phyloP scores from a whole-genome alignment of 2,888 invertebrate species.

The Bimastos eiseni region DNA sequence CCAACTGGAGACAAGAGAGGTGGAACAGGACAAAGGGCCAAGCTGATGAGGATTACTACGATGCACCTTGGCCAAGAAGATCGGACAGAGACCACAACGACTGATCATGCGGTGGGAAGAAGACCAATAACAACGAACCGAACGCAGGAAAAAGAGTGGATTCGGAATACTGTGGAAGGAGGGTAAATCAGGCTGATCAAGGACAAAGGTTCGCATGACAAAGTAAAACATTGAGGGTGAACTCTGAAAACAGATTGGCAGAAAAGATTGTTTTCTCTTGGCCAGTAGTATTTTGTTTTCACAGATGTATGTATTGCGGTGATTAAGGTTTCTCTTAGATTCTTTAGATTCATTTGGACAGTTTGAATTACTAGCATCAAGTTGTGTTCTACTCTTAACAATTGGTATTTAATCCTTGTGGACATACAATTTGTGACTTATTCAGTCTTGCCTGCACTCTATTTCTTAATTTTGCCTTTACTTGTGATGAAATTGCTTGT shows the following conservation, averaged over 20 bases:
- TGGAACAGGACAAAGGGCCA: neutral
- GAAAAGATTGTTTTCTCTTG: neutral
- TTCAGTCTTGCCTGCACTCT: neutral
- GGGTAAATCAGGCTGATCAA: neutral
- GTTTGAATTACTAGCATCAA: neutral
- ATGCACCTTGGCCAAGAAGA: neutral
- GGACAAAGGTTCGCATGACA: neutral
- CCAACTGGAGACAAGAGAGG: neutral
- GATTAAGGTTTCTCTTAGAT: neutral
- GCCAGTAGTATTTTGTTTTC: neutral
- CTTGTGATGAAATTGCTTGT: neutral
- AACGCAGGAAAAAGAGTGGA: neutral
- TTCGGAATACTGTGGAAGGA: neutral
- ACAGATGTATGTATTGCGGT: neutral
- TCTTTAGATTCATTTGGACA: neutral
- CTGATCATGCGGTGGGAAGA: neutral
- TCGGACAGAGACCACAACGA: neutral
- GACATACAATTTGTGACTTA: neutral
- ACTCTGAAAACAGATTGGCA: neutral
- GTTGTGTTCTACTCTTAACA: neutral
- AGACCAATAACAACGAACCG: neutral
- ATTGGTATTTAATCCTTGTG: slow-evolving; percentile 1
- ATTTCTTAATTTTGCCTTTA: neutral
- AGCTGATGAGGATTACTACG: neutral
- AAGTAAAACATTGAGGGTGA: neutral